Conservation (phyloP, 2,888 invertebrate species). For the Cephus sareptanus region DNA sequence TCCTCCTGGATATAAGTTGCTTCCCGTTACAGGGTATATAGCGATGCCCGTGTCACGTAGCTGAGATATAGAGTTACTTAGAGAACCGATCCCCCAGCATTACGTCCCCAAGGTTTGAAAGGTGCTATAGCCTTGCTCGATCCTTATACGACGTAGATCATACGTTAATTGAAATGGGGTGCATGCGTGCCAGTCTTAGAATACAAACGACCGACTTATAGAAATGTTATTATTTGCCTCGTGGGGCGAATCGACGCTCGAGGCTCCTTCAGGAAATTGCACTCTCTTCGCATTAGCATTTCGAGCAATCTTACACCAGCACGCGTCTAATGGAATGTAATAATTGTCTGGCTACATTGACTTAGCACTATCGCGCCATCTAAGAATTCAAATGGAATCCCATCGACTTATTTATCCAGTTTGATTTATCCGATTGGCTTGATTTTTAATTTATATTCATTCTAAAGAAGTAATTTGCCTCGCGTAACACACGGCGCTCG, state of each 20-base stretch:
- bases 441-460: neutral
- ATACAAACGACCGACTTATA: constrained; percentile 67
- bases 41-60: constrained; percentile 57
- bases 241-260: constrained; percentile 23
- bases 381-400: neutral
- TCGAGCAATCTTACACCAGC: constrained; percentile 22
- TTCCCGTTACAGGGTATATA: constrained; percentile 39
- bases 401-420: neutral
- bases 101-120: constrained; percentile 56
- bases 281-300: constrained; percentile 46
- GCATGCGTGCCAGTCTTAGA: constrained; percentile 58
- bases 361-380: neutral
- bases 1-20: constrained; percentile 32
- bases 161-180: constrained; percentile 67
- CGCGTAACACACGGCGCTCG: neutral
- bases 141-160: constrained; percentile 64
- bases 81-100: constrained; percentile 59
- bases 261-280: constrained; percentile 55
- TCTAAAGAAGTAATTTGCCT: neutral
- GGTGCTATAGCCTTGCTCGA: constrained; percentile 39
- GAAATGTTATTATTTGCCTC: constrained; percentile 64
- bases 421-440: neutral
- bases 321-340: neutral
- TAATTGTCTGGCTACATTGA: neutral
- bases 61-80: constrained; percentile 66